phyloP scores from a whole-genome alignment of 2,888 invertebrate species.

The Amphipyra tragopoginis region DNA sequence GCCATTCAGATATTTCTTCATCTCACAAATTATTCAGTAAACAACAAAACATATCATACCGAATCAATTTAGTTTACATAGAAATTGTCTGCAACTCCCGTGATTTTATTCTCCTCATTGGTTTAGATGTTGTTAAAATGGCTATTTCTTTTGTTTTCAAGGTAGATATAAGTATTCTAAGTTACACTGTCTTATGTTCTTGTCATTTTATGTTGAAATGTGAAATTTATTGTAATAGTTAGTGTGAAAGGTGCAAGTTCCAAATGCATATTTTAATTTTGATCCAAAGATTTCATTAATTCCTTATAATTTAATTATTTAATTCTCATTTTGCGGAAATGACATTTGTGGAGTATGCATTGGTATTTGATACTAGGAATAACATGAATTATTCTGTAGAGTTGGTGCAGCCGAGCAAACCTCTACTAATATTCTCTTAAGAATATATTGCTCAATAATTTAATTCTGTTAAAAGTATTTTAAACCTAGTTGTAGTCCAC shows the following conservation, averaged over 20 bases:
- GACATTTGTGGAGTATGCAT: conserved; percentile 89
- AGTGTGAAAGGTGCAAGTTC: conserved; percentile 86
- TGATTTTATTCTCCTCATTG: conserved; percentile 70
- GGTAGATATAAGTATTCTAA: conserved; percentile 86
- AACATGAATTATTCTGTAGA: conserved; percentile 85
- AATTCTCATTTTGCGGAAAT: conserved; percentile 81
- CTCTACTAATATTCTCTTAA: conserved; percentile 88
- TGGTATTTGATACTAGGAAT: conserved; percentile 86
- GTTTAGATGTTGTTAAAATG: conserved; percentile 80
- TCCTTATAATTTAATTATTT: conserved; percentile 79
- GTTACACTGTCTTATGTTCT: conserved; percentile 80
- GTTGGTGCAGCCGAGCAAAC: conserved; percentile 89
- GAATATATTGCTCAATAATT: conserved; percentile 90
- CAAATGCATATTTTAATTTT: conserved; percentile 87
- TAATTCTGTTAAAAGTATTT: conserved; percentile 88
- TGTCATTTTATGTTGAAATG: conserved; percentile 83
- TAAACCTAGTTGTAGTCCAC: conserved; percentile 86
- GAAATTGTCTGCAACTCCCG: conserved; percentile 78
- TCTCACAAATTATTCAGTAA: conserved; percentile 87
- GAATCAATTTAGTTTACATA: conserved; percentile 80
- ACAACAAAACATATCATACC: conserved; percentile 88
- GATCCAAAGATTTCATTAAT: conserved; percentile 88
- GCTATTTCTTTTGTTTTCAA: conserved; percentile 84
- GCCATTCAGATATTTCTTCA: conserved; percentile 84
- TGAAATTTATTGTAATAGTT: conserved; percentile 82